phyloP scores from a whole-genome alignment of 2,888 invertebrate species.

The Resseliella maxima region DNA sequence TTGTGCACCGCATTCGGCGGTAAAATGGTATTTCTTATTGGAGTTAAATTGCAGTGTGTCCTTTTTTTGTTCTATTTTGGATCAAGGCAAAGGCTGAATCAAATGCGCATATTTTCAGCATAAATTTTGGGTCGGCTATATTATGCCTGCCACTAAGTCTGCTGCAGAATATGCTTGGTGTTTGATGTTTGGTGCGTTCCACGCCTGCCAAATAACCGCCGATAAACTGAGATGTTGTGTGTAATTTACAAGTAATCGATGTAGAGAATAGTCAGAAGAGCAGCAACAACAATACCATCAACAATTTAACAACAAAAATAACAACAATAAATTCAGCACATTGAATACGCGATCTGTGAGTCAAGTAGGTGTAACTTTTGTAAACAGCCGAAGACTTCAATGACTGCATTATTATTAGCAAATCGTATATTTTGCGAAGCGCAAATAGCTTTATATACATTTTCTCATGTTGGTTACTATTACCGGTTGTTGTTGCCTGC shows the following conservation, averaged over 20 bases:
- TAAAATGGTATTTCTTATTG: conserved; percentile 9
- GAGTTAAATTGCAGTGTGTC: background rate
- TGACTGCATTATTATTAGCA: background rate
- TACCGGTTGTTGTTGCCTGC: background rate
- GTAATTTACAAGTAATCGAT: conserved; percentile 12
- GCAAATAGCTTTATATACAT: background rate
- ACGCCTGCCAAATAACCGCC: background rate
- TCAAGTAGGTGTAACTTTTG: background rate
- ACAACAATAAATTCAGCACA: background rate
- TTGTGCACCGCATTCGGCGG: background rate
- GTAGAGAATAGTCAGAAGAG: background rate
- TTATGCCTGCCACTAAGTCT: background rate
- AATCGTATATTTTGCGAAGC: background rate
- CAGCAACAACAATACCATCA: background rate
- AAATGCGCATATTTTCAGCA: background rate
- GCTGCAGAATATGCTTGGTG: background rate
- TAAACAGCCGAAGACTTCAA: background rate
- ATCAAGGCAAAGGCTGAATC: background rate
- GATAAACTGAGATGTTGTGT: conserved; percentile 17
- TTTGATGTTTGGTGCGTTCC: background rate
- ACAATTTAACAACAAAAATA: background rate
- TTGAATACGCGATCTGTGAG: background rate
- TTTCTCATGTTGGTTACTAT: background rate
- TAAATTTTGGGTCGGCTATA: background rate
- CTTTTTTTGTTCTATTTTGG: background rate